A percentile compares a stretch with the other conserved stretches of the same genome.
Evolutionary conservation across 2,888 invertebrate species (phyloP).

Genomic region (Dione juno): DNA sequence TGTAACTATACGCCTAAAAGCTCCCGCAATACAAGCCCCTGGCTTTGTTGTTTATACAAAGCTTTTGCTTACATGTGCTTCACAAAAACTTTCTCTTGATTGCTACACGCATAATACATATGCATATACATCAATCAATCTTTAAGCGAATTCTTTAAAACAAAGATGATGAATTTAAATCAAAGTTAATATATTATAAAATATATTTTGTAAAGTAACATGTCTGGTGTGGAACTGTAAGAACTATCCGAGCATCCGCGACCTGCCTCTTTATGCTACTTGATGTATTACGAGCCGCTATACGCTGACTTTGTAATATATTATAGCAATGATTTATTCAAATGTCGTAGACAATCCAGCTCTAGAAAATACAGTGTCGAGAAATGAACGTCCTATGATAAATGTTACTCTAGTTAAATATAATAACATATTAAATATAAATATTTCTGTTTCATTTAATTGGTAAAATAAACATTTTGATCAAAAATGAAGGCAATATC

Average conservation of each 20-base stretch:
- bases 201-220: slow-evolving; percentile 18
- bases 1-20: slow-evolving; percentile 79
- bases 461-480: slow-evolving; percentile 18
- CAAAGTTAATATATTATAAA: slow-evolving; percentile 5
- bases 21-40: slow-evolving; percentile 66
- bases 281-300: slow-evolving; percentile 69
- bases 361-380: slow-evolving; percentile 33
- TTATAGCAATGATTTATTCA: slow-evolving; percentile 71
- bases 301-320: slow-evolving; percentile 71
- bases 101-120: slow-evolving; percentile 29
- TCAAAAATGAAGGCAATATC: slow-evolving; percentile 8
- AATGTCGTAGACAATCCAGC: slow-evolving; percentile 48
- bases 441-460: background rate
- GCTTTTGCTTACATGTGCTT: slow-evolving; percentile 68
- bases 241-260: slow-evolving; percentile 35
- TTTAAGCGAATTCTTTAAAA: background rate
- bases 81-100: slow-evolving; percentile 66
- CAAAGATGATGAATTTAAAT: background rate
- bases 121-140: background rate
- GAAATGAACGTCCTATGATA: slow-evolving; percentile 34
- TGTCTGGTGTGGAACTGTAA: slow-evolving; percentile 25
- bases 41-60: slow-evolving; percentile 78
- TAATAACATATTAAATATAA: slow-evolving; percentile 14
- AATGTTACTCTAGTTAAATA: slow-evolving; percentile 23
- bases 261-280: slow-evolving; percentile 61